A percentile compares a stretch with the other conserved stretches of the same genome.
These are phyloP conservation scores for Brachypterus glaber DNA, from an alignment of 2,888 invertebrate genomes.

Conservation along the genomic window DNA sequence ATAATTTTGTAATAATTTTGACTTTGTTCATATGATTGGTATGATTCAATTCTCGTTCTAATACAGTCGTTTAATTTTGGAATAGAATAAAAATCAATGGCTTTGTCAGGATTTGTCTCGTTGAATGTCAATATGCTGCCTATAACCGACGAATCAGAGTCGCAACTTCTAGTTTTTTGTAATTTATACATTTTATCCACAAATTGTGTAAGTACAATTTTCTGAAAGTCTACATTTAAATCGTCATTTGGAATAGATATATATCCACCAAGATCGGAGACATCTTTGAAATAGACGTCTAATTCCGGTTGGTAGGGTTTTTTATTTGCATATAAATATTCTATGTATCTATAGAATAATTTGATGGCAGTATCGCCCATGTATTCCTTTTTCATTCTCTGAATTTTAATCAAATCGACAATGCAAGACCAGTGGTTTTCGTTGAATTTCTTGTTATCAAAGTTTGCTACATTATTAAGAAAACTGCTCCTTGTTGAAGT, in stretches of 20 bases:
- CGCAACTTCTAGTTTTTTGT: too few species aligned
- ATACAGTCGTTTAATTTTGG: background rate
- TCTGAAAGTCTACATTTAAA: too few species aligned
- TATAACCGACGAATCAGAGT: too few species aligned
- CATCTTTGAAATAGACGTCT: too few species aligned
- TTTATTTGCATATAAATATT: background rate
- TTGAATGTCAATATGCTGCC: background rate
- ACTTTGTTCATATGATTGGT: background rate
- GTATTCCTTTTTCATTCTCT: slow-evolving; percentile 1
- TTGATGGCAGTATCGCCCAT: background rate
- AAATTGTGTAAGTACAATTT: too few species aligned
- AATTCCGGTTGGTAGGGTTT: too few species aligned
- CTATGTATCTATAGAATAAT: background rate
- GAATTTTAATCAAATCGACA: background rate
- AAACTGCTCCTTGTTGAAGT: background rate
- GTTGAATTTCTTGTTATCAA: background rate
- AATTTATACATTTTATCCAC: too few species aligned
- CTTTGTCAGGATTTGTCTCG: background rate
- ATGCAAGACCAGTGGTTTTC: background rate
- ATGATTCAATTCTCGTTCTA: background rate
- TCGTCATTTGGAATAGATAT: too few species aligned
- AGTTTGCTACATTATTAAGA: background rate
- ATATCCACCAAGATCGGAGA: too few species aligned
- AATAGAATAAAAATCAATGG: background rate
- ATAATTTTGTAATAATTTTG: background rate